Evolutionary conservation across 2,797 vertebrate genomes (phyloP).

Genomic region (Podargus strigoides): DNA sequence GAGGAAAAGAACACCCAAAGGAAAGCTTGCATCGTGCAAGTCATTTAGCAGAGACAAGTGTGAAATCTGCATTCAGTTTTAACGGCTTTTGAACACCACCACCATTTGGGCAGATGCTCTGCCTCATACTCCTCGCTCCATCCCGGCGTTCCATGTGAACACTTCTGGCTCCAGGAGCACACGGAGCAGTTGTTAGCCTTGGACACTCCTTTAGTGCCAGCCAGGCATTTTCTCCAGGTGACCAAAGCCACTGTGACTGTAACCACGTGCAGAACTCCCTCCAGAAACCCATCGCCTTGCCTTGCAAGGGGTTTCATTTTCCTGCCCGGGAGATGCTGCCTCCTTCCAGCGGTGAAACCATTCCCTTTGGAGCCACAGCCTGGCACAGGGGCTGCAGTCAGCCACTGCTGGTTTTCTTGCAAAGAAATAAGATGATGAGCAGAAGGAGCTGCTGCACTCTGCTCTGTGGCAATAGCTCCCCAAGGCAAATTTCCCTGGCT

Average conservation of each 20-base stretch:
- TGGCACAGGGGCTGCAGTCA: accelerated
- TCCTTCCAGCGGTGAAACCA: neutral
- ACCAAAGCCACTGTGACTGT: neutral
- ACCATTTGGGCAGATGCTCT: neutral
- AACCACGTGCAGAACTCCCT: accelerated
- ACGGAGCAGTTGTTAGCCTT: accelerated
- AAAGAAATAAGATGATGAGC: accelerated
- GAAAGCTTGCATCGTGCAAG: neutral
- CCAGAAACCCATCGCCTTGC: accelerated
- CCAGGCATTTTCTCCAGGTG: neutral
- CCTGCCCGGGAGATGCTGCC: neutral
- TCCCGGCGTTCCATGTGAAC: accelerated
- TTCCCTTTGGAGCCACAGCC: neutral
- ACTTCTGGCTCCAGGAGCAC: accelerated
- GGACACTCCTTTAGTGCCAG: neutral
- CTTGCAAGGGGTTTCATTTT: neutral
- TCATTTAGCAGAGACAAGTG: neutral
- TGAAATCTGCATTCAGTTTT: neutral
- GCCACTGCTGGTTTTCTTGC: neutral
- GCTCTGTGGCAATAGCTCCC: neutral
- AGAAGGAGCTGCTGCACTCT: neutral
- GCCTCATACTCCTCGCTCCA: accelerated
- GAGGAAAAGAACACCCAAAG: neutral
- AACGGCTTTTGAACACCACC: neutral
- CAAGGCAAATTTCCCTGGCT: neutral